These are phyloP conservation scores for Eupeodes latifasciatus DNA, from an alignment of 2,888 invertebrate species.

Conservation along the genomic window DNA sequence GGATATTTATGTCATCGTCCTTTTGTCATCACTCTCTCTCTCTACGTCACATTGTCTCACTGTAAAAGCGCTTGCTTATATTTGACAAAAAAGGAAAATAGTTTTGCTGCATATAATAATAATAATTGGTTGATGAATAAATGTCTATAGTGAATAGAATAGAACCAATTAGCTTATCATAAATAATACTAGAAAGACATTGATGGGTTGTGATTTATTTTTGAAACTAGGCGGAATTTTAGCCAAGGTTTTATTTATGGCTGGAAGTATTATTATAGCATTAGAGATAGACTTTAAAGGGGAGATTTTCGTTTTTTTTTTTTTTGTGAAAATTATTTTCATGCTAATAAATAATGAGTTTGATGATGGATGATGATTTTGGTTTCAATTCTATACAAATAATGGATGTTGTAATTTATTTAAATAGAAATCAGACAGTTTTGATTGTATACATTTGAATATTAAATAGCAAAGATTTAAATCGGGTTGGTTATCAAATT, in stretches of 20 bases:
- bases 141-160: slow-evolving; percentile 14
- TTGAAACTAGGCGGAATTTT: not conserved
- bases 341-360: too few relatives aligned
- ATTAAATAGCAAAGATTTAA: too few relatives aligned
- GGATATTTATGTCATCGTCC: slow-evolving; percentile 44
- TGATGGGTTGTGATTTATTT: not conserved
- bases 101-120: slow-evolving; percentile 21
- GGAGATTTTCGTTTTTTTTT: too few relatives aligned
- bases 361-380: too few relatives aligned
- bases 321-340: too few relatives aligned
- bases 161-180: slow-evolving; percentile 14
- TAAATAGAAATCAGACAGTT: too few relatives aligned
- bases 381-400: too few relatives aligned
- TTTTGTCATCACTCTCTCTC: not conserved
- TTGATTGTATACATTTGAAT: too few relatives aligned
- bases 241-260: not conserved
- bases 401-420: too few relatives aligned
- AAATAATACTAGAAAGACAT: not conserved
- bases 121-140: slow-evolving; percentile 45
- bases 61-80: slow-evolving; percentile 20
- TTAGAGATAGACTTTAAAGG: too few relatives aligned
- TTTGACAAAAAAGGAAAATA: slow-evolving; percentile 19
- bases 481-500: too few relatives aligned
- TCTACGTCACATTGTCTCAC: not conserved
- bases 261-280: too few relatives aligned